Evolutionary conservation across 2,888 invertebrate species (phyloP), one percentile per base, ranked within the genome.

Genomic region (Desoria tigrina): DNA sequence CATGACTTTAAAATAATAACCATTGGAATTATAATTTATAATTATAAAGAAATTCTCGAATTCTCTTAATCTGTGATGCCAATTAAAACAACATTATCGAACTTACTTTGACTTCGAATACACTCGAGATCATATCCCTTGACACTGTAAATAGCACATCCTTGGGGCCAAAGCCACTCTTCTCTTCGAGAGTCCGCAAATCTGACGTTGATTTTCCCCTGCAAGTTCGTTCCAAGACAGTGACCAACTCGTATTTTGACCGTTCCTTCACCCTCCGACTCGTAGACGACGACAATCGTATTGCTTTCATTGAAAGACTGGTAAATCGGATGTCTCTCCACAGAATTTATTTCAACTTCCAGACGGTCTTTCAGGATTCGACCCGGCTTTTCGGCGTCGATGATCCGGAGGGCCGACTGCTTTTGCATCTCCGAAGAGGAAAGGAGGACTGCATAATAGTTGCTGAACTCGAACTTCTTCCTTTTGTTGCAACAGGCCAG

Each of bases 51-150:
- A n/a, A n/a, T n/a, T n/a, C n/a, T n/a, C n/a, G n/a, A n/a, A n/a
- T n/a, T n/a, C n/a, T n/a, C n/a, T n/a, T n/a, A n/a, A n/a, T n/a
- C n/a, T n/a, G n/a, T n/a, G n/a, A n/a, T n/a, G n/a, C n/a, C n/a
- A n/a, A n/a, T n/a, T n/a, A n/a, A n/a, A n/a, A n/a, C n/a, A n/a
- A n/a, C n/a, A n/a, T n/a, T n/a, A n/a, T n/a, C n/a, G n/a, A n/a
- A n/a, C 49, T 49, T 23, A 49, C 49, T 23, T 7, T 49, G 49
- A 49, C 49, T 49, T n/a, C 21, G n/a, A 6, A 49, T n/a, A n/a
- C 49, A 49, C n/a, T 49, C 49, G 18, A 49, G 49, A n/a, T 49
- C 49, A n/a, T 18, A 49, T 49, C 49, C 49, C 21, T 49, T 49
- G 7, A 6, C n/a, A 6, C 18, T 18, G 49, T 49, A 49, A n/a